A percentile compares a stretch with the other conserved stretches of the same genome.
These are phyloP conservation scores for Ellobius talpinus DNA, from an alignment of 2,113 vertebrate genomes.

Conservation along the genomic window DNA sequence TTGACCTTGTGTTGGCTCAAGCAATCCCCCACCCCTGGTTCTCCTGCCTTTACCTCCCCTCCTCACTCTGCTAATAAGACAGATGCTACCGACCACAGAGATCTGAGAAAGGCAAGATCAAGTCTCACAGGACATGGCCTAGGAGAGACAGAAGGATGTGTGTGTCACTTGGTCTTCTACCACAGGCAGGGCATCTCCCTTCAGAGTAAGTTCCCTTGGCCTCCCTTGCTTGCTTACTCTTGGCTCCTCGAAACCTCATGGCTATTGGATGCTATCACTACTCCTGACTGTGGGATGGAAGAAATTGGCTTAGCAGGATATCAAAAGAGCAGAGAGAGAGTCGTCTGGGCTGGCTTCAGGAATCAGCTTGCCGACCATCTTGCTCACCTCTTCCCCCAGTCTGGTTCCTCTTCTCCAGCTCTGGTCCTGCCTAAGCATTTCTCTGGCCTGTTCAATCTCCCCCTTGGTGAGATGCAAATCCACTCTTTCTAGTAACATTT, in stretches of 20 bases:
- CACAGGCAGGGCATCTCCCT: slow-evolving; percentile 17
- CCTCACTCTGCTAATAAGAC: not conserved
- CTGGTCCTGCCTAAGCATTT: not conserved
- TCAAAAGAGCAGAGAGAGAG: not conserved
- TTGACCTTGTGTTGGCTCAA: not conserved
- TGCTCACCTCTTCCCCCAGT: not conserved
- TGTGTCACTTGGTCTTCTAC: not conserved
- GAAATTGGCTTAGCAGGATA: not conserved
- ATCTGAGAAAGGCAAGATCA: not conserved
- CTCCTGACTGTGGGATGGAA: not conserved
- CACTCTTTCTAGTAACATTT: not conserved
- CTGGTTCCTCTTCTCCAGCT: not conserved
- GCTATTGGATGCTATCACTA: not conserved
- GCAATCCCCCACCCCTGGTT: not conserved
- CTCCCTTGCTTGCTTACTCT: not conserved
- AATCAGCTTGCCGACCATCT: not conserved
- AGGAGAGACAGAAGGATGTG: not conserved
- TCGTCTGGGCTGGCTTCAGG: not conserved
- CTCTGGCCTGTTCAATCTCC: not conserved
- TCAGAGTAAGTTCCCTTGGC: not conserved
- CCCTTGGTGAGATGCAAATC: not conserved
- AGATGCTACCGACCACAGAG: not conserved
- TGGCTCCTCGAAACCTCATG: not conserved
- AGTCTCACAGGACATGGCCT: not conserved
- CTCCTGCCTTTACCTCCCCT: too few relatives aligned